Conservation (phyloP, 1,140 invertebrate genomes). For the Gerris buenoi region DNA sequence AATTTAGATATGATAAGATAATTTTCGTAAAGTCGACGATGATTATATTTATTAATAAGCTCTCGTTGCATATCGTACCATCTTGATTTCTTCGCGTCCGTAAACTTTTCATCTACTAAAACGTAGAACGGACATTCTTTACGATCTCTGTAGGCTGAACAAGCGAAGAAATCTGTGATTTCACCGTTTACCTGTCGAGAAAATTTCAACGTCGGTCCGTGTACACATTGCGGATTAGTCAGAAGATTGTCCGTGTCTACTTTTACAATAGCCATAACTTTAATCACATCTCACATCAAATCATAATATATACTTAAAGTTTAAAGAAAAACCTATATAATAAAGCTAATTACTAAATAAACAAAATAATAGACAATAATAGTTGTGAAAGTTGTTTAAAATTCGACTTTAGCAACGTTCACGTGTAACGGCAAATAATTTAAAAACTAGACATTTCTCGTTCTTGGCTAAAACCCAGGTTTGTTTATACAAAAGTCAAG, state of each 20-base stretch:
- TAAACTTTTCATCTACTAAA: constrained; percentile 35
- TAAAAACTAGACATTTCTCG: no score
- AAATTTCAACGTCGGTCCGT: constrained; percentile 13
- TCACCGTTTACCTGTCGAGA: constrained; percentile 4
- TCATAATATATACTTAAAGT: no score
- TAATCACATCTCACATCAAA: no score
- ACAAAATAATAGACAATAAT: no score
- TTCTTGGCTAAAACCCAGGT: no score
- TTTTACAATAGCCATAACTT: constrained; percentile 13
- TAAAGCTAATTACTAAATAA: no score
- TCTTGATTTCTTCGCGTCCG: constrained; percentile 33
- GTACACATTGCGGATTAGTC: constrained; percentile 10
- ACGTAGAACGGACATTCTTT: constrained; percentile 55
- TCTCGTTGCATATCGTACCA: constrained; percentile 36
- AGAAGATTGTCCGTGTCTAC: constrained; percentile 5
- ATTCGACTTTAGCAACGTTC: no score
- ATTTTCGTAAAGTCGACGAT: neutral
- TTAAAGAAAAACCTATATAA: no score
- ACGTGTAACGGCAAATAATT: no score
- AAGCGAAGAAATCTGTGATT: constrained; percentile 46
- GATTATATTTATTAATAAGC: constrained; percentile 31
- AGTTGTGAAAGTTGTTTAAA: no score
- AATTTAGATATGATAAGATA: constrained; percentile 4
- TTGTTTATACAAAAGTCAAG: no score
- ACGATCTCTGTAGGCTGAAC: constrained; percentile 58